These are phyloP conservation scores for Acipenser ruthenus DNA, from an alignment of 2,797 vertebrate genomes.

Conservation along the genomic window DNA sequence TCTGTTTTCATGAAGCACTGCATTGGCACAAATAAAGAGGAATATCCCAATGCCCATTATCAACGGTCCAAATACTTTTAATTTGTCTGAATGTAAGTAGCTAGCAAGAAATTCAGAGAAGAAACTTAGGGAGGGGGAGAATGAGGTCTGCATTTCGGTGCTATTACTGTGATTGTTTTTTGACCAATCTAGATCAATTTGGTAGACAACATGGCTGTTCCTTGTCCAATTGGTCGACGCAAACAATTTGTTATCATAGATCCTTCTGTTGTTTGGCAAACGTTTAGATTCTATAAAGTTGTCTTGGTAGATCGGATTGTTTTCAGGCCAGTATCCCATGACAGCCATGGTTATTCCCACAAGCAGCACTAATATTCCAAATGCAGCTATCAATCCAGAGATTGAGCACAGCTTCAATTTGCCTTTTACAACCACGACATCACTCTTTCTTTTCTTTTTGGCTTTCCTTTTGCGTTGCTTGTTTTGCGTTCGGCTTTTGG, in stretches of 20 bases:
- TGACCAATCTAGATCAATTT: slow-evolving; percentile 17
- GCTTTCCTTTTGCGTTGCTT: slow-evolving; percentile 77
- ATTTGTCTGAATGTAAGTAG: slow-evolving; percentile 91
- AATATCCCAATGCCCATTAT: slow-evolving; percentile 98
- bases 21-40: slow-evolving; percentile 96
- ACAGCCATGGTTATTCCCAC: slow-evolving; percentile 88
- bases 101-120: slow-evolving; percentile 73
- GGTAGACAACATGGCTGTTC: slow-evolving; percentile 24
- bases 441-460: slow-evolving; percentile 87
- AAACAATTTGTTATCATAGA: slow-evolving; percentile 34
- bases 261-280: slow-evolving; percentile 12
- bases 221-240: slow-evolving; percentile 34
- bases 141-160: slow-evolving; percentile 33
- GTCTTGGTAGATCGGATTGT: slow-evolving; percentile 52
- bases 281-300: slow-evolving; percentile 20
- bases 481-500: slow-evolving; percentile 74
- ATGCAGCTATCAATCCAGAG: slow-evolving; percentile 80
- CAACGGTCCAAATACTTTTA: slow-evolving; percentile 91
- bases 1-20: slow-evolving; percentile 90
- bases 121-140: slow-evolving; percentile 54
- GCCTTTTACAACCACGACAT: slow-evolving; percentile 89
- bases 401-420: slow-evolving; percentile 87
- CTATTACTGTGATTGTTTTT: slow-evolving; percentile 45
- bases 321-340: slow-evolving; percentile 92
- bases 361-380: slow-evolving; percentile 78